A percentile compares a stretch with the other conserved stretches of the same genome.
Conservation (phyloP, 2,113 vertebrate species). For the Sialia sialis region DNA sequence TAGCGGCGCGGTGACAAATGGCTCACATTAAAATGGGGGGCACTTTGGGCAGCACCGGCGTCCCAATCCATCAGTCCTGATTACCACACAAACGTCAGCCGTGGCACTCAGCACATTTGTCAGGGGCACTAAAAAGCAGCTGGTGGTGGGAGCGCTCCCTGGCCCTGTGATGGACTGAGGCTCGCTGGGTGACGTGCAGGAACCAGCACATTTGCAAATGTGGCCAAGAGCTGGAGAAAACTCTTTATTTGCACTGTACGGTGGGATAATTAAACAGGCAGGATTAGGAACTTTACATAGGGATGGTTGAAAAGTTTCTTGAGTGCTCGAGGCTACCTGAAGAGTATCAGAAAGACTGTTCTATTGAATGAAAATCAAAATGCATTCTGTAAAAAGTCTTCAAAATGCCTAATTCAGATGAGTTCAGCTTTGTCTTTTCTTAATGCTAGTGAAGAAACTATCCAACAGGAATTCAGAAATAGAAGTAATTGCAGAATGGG, state of each 20-base stretch:
- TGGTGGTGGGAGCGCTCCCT: slow-evolving; percentile 79
- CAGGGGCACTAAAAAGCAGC: slow-evolving; percentile 83
- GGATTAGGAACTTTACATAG: neutral
- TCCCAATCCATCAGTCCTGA: slow-evolving; percentile 89
- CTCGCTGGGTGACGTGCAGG: slow-evolving; percentile 50
- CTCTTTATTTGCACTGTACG: neutral
- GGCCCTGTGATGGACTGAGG: slow-evolving; percentile 77
- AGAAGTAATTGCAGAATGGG: neutral
- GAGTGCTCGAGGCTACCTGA: neutral
- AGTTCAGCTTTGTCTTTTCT: neutral
- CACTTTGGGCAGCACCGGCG: slow-evolving; percentile 75
- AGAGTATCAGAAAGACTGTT: neutral
- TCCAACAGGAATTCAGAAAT: neutral
- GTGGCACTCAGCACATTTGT: slow-evolving; percentile 79
- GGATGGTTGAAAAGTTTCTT: neutral
- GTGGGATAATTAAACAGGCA: neutral
- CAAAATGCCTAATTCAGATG: neutral
- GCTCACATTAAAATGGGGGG: slow-evolving; percentile 81
- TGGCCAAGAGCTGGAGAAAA: slow-evolving; percentile 31
- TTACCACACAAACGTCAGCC: slow-evolving; percentile 83
- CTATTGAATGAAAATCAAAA: neutral
- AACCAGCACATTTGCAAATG: slow-evolving; percentile 49
- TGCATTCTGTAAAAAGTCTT: neutral
- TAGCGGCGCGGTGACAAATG: slow-evolving; percentile 82
- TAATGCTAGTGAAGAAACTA: neutral